These are phyloP conservation scores for Natator depressus DNA, from an alignment of 2,113 vertebrate genomes.

Conservation along the genomic window DNA sequence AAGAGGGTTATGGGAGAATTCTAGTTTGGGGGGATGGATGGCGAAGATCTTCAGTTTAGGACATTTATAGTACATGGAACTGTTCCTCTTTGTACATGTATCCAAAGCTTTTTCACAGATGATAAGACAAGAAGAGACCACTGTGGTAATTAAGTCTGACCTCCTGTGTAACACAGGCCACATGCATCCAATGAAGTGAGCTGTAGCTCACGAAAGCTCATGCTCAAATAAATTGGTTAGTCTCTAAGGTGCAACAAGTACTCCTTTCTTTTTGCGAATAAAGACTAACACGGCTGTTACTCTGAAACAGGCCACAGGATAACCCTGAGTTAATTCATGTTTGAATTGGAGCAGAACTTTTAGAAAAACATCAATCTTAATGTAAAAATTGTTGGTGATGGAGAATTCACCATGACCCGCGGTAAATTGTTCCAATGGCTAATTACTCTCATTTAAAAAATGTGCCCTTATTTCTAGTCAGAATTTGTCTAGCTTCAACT, in stretches of 20 bases:
- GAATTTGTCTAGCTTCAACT: neutral
- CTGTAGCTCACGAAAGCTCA: too few species aligned
- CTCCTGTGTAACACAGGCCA: conserved; percentile 59
- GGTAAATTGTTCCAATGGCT: neutral
- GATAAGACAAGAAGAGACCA: conserved; percentile 68
- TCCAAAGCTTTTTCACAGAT: conserved; percentile 49
- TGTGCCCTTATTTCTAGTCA: neutral
- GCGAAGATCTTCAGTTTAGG: neutral
- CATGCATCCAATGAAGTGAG: too few species aligned
- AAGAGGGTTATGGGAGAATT: conserved; percentile 35
- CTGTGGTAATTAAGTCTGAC: conserved; percentile 69
- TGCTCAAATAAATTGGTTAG: too few species aligned
- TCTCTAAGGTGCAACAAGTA: too few species aligned
- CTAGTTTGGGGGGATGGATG: conserved; percentile 20
- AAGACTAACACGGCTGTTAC: too few species aligned
- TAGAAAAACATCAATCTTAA: neutral
- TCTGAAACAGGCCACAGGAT: conserved; percentile 43
- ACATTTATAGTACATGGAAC: conserved; percentile 28
- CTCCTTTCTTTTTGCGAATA: too few species aligned
- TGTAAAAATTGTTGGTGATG: neutral
- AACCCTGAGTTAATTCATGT: conserved; percentile 56
- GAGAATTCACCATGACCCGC: neutral
- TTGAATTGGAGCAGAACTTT: conserved; percentile 39
- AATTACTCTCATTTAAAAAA: neutral
- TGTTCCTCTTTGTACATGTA: conserved; percentile 18